These are phyloP conservation scores for Ceratosolen solmsi DNA, from an alignment of 1,140 invertebrate genomes.

Conservation along the genomic window DNA sequence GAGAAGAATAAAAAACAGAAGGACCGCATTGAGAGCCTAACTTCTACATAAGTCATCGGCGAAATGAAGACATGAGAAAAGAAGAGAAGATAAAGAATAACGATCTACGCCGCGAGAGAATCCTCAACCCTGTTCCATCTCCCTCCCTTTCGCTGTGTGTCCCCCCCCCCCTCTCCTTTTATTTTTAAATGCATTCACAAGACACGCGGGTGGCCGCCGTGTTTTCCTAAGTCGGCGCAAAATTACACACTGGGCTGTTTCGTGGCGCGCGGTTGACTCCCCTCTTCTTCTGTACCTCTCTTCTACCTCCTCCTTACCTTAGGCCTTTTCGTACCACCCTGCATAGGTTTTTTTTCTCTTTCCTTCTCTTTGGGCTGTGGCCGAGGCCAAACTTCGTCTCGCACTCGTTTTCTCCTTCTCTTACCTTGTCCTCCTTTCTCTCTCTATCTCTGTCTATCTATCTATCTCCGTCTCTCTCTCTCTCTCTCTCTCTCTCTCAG, in stretches of 20 bases:
- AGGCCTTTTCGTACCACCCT: slow-evolving; percentile 47
- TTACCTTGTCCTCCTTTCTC: slow-evolving; percentile 42
- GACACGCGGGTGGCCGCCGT: slow-evolving; percentile 73
- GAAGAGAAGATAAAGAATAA: slow-evolving; percentile 53
- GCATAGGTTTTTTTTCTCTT: slow-evolving; percentile 42
- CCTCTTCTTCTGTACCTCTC: slow-evolving; percentile 44
- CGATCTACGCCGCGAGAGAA: slow-evolving; percentile 51
- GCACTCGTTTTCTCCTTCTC: slow-evolving; percentile 49
- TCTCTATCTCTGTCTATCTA: slow-evolving; percentile 58
- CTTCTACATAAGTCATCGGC: slow-evolving; percentile 54
- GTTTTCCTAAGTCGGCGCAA: slow-evolving; percentile 75
- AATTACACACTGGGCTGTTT: slow-evolving; percentile 73
- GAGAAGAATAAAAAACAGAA: slow-evolving; percentile 37
- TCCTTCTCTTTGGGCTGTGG: slow-evolving; percentile 51
- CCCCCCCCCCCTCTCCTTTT: slow-evolving; percentile 58
- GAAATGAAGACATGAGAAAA: slow-evolving; percentile 53
- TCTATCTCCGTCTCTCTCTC: slow-evolving; percentile 58
- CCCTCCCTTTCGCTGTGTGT: background rate
- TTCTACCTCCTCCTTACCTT: slow-evolving; percentile 44
- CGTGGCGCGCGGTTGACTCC: slow-evolving; percentile 60
- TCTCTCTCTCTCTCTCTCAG: slow-evolving; percentile 52
- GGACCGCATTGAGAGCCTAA: slow-evolving; percentile 49
- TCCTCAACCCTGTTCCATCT: slow-evolving; percentile 37
- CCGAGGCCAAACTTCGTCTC: slow-evolving; percentile 47
- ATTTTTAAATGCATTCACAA: slow-evolving; percentile 73